A percentile compares a stretch with the other conserved stretches of the same genome.
phyloP scores from a whole-genome alignment of 2,113 vertebrate genomes.

The Aspiorhynchus laticeps region DNA sequence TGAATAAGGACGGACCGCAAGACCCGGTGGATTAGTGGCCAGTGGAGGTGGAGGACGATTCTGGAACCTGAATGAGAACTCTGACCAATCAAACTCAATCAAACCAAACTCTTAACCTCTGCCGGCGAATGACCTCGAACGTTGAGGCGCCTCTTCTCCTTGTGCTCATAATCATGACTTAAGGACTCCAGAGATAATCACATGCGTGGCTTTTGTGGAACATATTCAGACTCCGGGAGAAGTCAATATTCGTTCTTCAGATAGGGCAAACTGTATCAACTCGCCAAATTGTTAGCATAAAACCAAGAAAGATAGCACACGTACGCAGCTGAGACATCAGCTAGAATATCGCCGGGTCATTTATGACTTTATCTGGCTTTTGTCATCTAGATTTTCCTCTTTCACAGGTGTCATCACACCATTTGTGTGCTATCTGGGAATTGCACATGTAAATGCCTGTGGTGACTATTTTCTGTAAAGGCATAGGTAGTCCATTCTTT shows the following conservation, averaged over 20 bases:
- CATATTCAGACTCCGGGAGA: background rate
- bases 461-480: background rate
- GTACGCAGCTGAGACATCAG: background rate
- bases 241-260: background rate
- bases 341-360: background rate
- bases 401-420: background rate
- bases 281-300: background rate
- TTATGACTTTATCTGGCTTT: background rate
- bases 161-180: conserved; percentile 64
- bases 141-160: conserved; percentile 56
- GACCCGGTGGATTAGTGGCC: conserved; percentile 56
- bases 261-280: background rate
- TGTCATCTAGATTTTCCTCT: conserved; percentile 1
- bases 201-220: background rate
- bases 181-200: conserved; percentile 53
- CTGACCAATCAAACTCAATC: conserved; percentile 65
- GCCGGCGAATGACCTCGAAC: conserved; percentile 48
- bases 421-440: background rate
- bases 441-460: conserved; percentile 22
- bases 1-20: conserved; percentile 64
- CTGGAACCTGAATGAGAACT: conserved; percentile 65
- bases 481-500: background rate
- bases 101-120: conserved; percentile 62
- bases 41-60: conserved; percentile 55
- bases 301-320: background rate